These are phyloP conservation scores for Iguana delicatissima DNA, from an alignment of 2,797 vertebrate genomes.

Conservation along the genomic window DNA sequence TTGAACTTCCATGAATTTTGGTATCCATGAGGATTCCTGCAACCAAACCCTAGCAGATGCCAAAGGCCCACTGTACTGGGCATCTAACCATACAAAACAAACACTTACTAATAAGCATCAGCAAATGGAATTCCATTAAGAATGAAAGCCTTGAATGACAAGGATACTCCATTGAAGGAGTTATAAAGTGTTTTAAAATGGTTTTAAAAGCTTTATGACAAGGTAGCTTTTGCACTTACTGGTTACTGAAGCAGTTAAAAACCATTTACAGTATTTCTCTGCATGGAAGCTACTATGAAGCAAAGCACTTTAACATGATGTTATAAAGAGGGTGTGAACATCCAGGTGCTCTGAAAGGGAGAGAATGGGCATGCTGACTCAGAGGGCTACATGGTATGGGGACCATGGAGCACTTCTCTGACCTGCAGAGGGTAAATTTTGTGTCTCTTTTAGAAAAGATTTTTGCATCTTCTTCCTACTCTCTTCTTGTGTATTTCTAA, in stretches of 20 bases:
- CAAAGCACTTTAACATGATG: slow-evolving; percentile 23
- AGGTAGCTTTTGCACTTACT: slow-evolving; percentile 10
- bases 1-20: no score
- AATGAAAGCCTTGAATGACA: not conserved
- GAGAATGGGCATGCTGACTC: not conserved
- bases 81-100: not conserved
- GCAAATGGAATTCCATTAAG: not conserved
- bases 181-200: slow-evolving; percentile 13
- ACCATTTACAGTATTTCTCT: slow-evolving; percentile 3
- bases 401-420: not conserved
- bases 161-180: not conserved
- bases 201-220: slow-evolving; percentile 7
- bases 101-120: not conserved
- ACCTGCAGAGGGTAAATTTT: not conserved
- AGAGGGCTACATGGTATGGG: not conserved
- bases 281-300: not conserved
- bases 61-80: not conserved
- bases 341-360: not conserved
- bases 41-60: no score
- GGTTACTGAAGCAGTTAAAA: slow-evolving; percentile 35
- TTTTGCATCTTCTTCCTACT: not conserved
- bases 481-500: not conserved
- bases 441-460: not conserved
- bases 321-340: not conserved
- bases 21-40: no score